phyloP scores from a whole-genome alignment of 1,140 invertebrate genomes.

The Dryas iulia region DNA sequence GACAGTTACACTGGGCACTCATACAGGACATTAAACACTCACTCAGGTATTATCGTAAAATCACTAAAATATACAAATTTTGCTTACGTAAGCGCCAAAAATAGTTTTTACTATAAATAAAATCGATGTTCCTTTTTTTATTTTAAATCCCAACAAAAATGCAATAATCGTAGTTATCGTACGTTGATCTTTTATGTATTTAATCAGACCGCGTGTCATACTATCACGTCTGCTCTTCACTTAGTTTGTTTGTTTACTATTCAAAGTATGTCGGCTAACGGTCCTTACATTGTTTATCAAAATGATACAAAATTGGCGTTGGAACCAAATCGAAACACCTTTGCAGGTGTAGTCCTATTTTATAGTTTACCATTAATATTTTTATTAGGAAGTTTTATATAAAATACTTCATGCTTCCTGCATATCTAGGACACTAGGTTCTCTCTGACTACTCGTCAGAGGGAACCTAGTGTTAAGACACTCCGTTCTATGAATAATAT shows the following conservation, averaged over 20 bases:
- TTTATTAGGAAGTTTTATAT: too few species aligned
- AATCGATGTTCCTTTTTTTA: background rate
- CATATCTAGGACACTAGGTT: too few species aligned
- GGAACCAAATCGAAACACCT: slow-evolving; percentile 51
- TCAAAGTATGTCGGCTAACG: slow-evolving; percentile 53
- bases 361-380: background rate
- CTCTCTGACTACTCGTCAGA: too few species aligned
- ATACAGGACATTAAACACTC: slow-evolving; percentile 9
- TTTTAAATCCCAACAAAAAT: too few species aligned
- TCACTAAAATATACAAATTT: background rate
- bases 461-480: too few species aligned
- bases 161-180: too few species aligned
- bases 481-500: too few species aligned
- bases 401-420: too few species aligned
- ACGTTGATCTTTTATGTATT: background rate
- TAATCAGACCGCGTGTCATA: slow-evolving; percentile 1
- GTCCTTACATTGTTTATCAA: slow-evolving; percentile 58
- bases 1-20: slow-evolving; percentile 7
- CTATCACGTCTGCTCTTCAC: background rate
- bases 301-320: slow-evolving; percentile 51
- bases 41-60: background rate
- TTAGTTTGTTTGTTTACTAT: slow-evolving; percentile 43
- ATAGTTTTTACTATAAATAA: too few species aligned
- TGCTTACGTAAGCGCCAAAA: background rate
- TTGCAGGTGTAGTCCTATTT: slow-evolving; percentile 45